A percentile compares a stretch with the other conserved stretches of the same genome.
Conservation (phyloP, 2,113 vertebrate species). For the Camelus dromedarius region DNA sequence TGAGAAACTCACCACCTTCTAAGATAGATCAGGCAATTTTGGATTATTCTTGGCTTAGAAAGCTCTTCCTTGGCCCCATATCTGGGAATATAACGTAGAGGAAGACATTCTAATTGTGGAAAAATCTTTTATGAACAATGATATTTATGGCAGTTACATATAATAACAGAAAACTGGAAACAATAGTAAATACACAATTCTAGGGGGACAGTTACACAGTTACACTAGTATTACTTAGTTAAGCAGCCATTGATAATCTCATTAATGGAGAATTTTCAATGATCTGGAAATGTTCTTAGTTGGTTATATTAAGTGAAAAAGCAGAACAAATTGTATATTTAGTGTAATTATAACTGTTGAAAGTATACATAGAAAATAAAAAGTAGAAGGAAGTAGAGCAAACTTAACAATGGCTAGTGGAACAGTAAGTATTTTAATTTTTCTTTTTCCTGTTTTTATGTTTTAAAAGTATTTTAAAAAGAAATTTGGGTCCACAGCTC, state of each 20-base stretch:
- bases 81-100: background rate
- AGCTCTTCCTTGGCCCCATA: background rate
- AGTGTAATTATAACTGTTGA: background rate
- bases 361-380: background rate
- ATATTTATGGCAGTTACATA: background rate
- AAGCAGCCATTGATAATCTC: background rate
- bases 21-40: background rate
- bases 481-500: background rate
- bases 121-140: background rate
- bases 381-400: background rate
- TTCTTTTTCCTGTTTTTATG: background rate
- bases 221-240: background rate
- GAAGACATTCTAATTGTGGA: background rate
- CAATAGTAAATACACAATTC: background rate
- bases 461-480: constrained; percentile 7
- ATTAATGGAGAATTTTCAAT: background rate
- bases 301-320: background rate
- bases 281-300: background rate
- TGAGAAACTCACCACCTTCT: background rate
- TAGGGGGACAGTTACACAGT: background rate
- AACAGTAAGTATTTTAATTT: background rate
- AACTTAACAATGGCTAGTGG: background rate
- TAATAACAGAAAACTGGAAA: background rate
- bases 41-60: background rate
- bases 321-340: background rate